phyloP scores from a whole-genome alignment of 2,888 invertebrate species.

The Parascotia fuliginaria region DNA sequence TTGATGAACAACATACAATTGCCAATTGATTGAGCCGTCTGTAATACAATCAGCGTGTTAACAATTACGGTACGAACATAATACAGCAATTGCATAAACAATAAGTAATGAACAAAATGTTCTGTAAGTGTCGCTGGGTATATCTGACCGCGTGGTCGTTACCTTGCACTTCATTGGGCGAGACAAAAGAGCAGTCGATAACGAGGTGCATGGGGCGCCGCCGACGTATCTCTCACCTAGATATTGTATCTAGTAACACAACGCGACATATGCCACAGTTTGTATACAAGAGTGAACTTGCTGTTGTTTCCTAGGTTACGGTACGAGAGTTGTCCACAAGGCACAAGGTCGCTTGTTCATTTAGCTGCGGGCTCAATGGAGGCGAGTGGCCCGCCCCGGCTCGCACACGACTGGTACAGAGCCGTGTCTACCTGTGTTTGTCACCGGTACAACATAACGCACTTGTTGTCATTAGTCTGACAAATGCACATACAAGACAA shows the following conservation, averaged over 20 bases:
- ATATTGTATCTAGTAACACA: too few species aligned
- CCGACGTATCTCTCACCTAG: too few species aligned
- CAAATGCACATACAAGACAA: too few species aligned
- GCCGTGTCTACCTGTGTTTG: not conserved
- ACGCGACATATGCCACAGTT: not conserved
- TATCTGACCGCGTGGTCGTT: slow-evolving; percentile 9
- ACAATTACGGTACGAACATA: too few species aligned
- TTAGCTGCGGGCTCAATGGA: slow-evolving; percentile 25
- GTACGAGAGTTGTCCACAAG: not conserved
- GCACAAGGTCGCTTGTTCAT: slow-evolving; percentile 32
- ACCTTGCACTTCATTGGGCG: slow-evolving; percentile 42
- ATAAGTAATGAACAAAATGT: too few species aligned
- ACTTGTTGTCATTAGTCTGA: not conserved
- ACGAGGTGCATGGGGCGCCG: too few species aligned
- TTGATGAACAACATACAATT: too few species aligned
- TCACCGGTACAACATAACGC: slow-evolving; percentile 1
- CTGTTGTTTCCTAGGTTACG: not conserved
- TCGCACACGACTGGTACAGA: not conserved
- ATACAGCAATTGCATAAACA: too few species aligned
- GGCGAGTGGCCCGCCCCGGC: not conserved
- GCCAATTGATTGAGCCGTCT: too few species aligned
- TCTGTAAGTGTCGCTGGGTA: too few species aligned
- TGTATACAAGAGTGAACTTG: not conserved
- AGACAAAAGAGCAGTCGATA: slow-evolving; percentile 39
- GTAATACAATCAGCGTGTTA: too few species aligned